Evolutionary conservation across 2,797 vertebrate genomes (phyloP).

Genomic region (Oreochromis mossambicus): DNA sequence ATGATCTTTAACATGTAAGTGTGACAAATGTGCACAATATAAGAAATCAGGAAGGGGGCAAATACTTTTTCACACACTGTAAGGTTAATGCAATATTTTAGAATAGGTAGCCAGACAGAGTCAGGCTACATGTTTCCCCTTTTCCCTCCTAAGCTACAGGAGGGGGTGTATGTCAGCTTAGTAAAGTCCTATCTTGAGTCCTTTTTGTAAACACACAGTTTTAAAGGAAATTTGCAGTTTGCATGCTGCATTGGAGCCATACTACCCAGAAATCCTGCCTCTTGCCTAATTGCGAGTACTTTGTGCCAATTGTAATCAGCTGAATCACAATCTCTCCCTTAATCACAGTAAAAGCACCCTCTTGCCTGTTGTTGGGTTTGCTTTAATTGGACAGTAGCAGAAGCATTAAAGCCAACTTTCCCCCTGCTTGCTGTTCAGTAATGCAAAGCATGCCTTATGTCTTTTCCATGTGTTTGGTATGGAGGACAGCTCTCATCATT

Average conservation of each 20-base stretch:
- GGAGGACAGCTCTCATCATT: constrained; percentile 34
- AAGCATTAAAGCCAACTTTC: background rate
- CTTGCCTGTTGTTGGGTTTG: background rate
- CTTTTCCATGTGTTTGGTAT: constrained; percentile 9
- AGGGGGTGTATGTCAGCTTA: background rate
- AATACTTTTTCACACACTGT: background rate
- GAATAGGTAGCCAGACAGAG: background rate
- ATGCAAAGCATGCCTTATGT: constrained; percentile 11
- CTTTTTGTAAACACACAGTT: background rate
- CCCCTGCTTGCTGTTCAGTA: background rate
- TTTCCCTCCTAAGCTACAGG: background rate
- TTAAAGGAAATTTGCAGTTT: background rate
- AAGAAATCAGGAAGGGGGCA: background rate
- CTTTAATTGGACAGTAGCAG: constrained; percentile 20
- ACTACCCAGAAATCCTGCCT: background rate
- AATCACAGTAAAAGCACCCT: background rate
- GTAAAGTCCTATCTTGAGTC: background rate
- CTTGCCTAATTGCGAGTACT: background rate
- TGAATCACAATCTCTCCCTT: background rate
- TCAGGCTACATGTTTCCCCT: background rate
- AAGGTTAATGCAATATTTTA: background rate
- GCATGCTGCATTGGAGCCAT: background rate
- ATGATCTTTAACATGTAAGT: background rate
- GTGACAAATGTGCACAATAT: background rate
- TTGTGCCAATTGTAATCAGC: background rate